Base-by-base conservation (phyloP, 2,888 invertebrate genomes). In the Prosapia bicincta region DNA sequence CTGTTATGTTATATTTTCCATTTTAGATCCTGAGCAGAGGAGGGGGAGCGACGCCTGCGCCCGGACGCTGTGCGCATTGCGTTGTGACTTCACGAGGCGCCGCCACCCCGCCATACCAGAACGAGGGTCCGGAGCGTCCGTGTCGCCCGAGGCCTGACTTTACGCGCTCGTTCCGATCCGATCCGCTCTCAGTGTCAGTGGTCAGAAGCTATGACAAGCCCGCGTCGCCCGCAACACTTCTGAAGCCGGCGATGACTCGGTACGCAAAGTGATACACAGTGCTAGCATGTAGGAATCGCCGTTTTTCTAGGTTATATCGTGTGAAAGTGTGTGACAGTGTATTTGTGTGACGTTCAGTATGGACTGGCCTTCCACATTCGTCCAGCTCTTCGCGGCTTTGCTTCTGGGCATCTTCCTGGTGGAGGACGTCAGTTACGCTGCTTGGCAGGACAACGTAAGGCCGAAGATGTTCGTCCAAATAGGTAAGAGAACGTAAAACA, bases 381-480 rank as follows among this genome's bases (percentile, higher is more conserved):
- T 87, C 23, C 84, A 83, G 71, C 87, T 87, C 78, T 85, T 87
- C 26, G 82, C 85, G 83, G 83, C 87, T 54, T 85, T 87, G 72
- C 82, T 87, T n/a, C 20, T 10, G 54, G 84, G 87, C 76, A 82
- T 85, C n/a, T 84, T 86, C 78, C 87, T 87, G 0, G 72, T 86
- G 0, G 85, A 85, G 78, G 84, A 84, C 0, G 83, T 81, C 7
- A 83, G 86, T 26, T 70, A 78, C 84, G 88, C 90, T 84, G 92
- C 93, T 83, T 95, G 95, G 95, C 95, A 95, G 90, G 95, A 95
- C 87, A 95, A 95, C 87, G 92, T 94, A 86, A 90, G 94, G 88
- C 95, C 95, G 84, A 95, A 95, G 90, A 93, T 95, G 91, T 94
- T 93, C 89, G 94, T 94, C 85, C 93, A 94, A 90, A 89, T 94